Conservation (phyloP, 2,888 invertebrate species). For the Acanthosepion lycidas region DNA sequence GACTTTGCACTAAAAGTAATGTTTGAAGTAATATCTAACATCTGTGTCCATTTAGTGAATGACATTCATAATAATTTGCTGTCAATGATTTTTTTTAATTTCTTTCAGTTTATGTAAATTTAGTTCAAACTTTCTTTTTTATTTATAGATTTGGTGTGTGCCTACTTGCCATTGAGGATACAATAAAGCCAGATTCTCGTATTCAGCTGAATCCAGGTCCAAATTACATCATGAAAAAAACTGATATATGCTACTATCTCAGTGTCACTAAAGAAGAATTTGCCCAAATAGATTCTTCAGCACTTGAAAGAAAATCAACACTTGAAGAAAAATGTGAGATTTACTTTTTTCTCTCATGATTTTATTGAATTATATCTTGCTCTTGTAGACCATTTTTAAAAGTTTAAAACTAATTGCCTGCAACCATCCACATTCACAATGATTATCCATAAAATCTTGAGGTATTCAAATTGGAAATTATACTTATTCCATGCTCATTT, state of each 20-base stretch:
- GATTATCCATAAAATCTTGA: no score
- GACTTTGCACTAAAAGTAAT: no score
- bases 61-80: no score
- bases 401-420: neutral
- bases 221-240: conserved; percentile 94
- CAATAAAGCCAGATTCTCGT: conserved; percentile 90
- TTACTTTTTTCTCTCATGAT: neutral
- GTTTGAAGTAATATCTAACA: no score
- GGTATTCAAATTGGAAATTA: no score
- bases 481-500: no score
- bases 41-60: no score
- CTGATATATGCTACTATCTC: conserved; percentile 98
- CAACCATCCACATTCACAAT: neutral
- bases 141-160: conserved; percentile 90
- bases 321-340: neutral
- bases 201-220: conserved; percentile 95
- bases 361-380: no score
- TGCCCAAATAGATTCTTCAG: conserved; percentile 77
- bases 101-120: no score
- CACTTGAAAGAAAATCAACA: neutral
- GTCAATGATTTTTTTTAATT: neutral
- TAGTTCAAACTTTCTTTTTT: neutral
- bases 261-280: conserved; percentile 98
- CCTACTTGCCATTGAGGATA: conserved; percentile 93
- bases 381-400: neutral